Base-by-base conservation (phyloP, 1,140 invertebrate genomes). In the Araneus ventricosus region DNA sequence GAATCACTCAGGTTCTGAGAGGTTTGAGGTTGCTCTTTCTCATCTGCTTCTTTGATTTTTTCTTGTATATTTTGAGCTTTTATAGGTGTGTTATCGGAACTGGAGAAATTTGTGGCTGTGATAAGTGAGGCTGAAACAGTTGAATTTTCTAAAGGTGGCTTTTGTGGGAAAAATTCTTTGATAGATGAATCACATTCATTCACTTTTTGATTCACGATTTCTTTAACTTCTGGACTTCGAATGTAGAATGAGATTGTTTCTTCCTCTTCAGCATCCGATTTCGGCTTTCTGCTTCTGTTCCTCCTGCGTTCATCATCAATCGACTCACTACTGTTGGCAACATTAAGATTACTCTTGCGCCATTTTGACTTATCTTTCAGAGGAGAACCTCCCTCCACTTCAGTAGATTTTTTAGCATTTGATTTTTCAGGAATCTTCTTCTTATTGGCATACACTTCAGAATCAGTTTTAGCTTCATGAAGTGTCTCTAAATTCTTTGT, bases 391-490 rank as follows among this genome's bases (percentile, higher is more conserved):
- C 98, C 98, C 90, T 98, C 97, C 52, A 97, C 97, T 96, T 98
- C 98, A 96, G 98, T 97, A 39, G 97, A 97, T 86, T 97, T 96
- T 94, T 98, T 97, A 59, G 98, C 97, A 95, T 98, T 98, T 95
- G 97, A 97, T 94, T 98, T 97, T 14, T 98, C 96, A 27, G 97
- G 96, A 22, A 97, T 97, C 27, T 82, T 88, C 39, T 52, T 45
- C 82, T 93, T 93, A 27, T 85, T 75, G 8, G 90, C 30, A 37
- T 91, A 94, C 4, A 94, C 20, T 57, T 94, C 93, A n/a, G 93
- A 92, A 85, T 94, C 90, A 37, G 94, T 91, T 90, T 96, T 96
- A 2, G 96, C 97, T 95, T 98, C 97, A 67, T 97, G 96, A 94
- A 97, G 95, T 30, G 97, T 96, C 94, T 97, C 97, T 94, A 97